Evolutionary conservation across 92 coral and sea anemone genomes (phyloP).

Genomic region (Zoanthus sansibaricus): DNA sequence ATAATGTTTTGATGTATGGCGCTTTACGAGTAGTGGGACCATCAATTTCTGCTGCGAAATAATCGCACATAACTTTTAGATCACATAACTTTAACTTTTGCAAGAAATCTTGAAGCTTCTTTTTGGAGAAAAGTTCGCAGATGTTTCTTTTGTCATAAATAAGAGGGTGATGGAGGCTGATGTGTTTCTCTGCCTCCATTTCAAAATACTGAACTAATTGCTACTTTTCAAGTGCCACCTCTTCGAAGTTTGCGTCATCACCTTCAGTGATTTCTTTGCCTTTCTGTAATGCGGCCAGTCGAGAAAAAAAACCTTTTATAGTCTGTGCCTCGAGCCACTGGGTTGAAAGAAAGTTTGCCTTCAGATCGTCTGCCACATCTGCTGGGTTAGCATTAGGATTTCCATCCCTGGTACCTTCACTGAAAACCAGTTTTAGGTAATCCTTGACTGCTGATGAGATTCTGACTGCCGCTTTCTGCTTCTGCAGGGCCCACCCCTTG

Average conservation of each 20-base stretch:
- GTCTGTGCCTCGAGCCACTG: constrained; percentile 41
- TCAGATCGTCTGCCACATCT: constrained; percentile 43
- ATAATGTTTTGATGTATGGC: constrained; percentile 17
- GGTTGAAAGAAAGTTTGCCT: constrained; percentile 30
- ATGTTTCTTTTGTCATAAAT: constrained; percentile 23
- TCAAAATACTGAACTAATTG: background rate
- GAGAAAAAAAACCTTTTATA: constrained; percentile 32
- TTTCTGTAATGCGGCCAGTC: constrained; percentile 48
- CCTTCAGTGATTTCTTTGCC: constrained; percentile 26
- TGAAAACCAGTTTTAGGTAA: constrained; percentile 32
- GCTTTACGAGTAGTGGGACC: constrained; percentile 41
- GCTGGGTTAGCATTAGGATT: constrained; percentile 42
- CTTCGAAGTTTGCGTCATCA: constrained; percentile 13
- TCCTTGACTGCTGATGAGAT: constrained; percentile 53
- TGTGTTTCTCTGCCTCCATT: constrained; percentile 6
- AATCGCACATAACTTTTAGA: constrained; percentile 15
- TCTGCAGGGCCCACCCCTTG: constrained; percentile 44
- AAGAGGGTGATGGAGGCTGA: constrained; percentile 41
- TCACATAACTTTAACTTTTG: constrained; percentile 39
- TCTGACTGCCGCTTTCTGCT: constrained; percentile 26
- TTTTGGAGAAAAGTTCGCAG: constrained; percentile 26
- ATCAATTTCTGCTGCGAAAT: constrained; percentile 27
- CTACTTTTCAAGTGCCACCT: constrained; percentile 34
- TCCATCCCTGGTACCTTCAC: constrained; percentile 29
- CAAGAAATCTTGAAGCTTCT: constrained; percentile 11